Evolutionary conservation across 2,113 vertebrate species (phyloP).

Genomic region (Cichladusa arquata): DNA sequence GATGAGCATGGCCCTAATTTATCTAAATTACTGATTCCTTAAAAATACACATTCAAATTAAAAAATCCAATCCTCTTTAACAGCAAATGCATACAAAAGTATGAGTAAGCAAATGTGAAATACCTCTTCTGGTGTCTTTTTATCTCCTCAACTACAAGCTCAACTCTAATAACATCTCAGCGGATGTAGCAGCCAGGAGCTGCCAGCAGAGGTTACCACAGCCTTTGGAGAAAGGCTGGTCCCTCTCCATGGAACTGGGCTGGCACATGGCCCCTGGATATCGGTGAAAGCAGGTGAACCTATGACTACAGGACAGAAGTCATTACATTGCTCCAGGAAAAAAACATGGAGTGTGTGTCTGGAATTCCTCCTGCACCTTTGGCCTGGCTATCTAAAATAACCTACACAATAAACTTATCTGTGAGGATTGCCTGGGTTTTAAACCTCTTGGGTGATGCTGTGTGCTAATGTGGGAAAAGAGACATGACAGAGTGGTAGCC

Average conservation of each 20-base stretch:
- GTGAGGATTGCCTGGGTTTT: neutral
- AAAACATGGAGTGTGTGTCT: neutral
- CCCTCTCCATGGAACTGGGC: neutral
- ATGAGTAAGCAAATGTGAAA: neutral
- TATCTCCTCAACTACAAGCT: neutral
- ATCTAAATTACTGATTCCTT: neutral
- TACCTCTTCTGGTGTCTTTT: neutral
- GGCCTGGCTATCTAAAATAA: neutral
- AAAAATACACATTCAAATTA: neutral
- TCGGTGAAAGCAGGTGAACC: neutral
- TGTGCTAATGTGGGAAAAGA: neutral
- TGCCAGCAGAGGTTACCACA: conserved; percentile 47
- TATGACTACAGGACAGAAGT: rapidly evolving
- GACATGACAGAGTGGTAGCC: rapidly evolving
- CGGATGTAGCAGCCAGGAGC: neutral
- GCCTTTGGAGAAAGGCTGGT: neutral
- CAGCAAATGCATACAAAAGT: neutral
- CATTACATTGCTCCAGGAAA: neutral
- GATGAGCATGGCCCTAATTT: neutral
- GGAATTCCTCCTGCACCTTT: neutral
- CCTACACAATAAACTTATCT: neutral
- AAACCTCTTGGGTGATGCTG: neutral
- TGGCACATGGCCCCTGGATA: neutral
- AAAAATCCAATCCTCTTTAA: neutral
- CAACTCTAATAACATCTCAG: rapidly evolving